A percentile compares a stretch with the other conserved stretches of the same genome.
Evolutionary conservation across 2,797 vertebrate species (phyloP).

Genomic region (Phataginus tetradactyla): DNA sequence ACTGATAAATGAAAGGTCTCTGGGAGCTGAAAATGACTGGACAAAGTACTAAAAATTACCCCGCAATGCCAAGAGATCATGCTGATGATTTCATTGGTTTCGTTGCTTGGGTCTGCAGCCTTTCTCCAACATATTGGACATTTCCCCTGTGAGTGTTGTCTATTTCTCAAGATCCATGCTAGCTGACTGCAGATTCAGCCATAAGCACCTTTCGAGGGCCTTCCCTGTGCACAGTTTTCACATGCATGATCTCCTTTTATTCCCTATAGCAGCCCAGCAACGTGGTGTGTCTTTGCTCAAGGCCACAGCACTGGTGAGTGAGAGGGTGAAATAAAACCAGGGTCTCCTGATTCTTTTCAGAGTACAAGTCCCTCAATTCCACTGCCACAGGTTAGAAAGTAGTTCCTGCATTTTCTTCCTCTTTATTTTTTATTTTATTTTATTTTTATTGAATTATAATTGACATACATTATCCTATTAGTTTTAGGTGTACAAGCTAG

Average conservation of each 20-base stretch:
- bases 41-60: not conserved
- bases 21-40: not conserved
- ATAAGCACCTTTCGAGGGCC: not conserved
- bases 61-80: not conserved
- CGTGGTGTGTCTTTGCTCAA: not conserved
- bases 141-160: not conserved
- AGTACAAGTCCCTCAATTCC: not conserved
- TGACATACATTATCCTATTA: not conserved
- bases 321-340: not conserved
- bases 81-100: not conserved
- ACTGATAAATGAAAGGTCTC: not conserved
- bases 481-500: not conserved
- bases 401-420: not conserved
- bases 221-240: not conserved
- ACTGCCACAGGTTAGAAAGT: not conserved
- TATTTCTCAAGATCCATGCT: conserved; percentile 29
- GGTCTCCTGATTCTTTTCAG: not conserved
- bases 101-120: not conserved
- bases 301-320: not conserved
- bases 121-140: not conserved
- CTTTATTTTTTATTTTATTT: not conserved
- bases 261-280: not conserved
- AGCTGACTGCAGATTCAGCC: not conserved
- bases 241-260: not conserved
- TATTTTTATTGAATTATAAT: not conserved